Evolutionary conservation across 2,113 vertebrate species (phyloP).

Genomic region (Lethenteron reissneri): DNA sequence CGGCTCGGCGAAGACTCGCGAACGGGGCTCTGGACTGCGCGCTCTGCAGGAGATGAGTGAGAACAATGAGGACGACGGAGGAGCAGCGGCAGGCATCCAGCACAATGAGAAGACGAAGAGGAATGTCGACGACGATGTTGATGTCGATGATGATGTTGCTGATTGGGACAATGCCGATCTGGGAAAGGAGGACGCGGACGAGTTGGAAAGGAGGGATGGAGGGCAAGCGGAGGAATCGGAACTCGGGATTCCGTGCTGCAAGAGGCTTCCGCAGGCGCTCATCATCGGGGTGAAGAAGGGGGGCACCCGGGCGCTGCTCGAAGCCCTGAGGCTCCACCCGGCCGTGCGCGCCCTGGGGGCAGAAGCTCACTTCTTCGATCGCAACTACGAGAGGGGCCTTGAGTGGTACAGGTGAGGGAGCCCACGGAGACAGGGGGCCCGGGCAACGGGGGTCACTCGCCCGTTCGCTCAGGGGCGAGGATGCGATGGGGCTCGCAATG

Average conservation of each 20-base stretch:
- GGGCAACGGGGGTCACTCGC: neutral
- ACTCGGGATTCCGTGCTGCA: conserved; percentile 10
- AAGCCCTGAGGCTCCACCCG: conserved; percentile 73
- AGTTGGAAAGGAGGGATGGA: neutral
- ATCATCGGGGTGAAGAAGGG: conserved; percentile 97
- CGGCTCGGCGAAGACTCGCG: too few relatives aligned
- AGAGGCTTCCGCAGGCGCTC: conserved; percentile 77
- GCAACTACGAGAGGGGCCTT: conserved; percentile 81
- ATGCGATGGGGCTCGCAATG: neutral
- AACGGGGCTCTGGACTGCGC: too few relatives aligned
- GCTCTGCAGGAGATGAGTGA: too few relatives aligned
- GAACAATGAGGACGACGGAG: too few relatives aligned
- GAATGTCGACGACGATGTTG: neutral
- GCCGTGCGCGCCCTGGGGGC: conserved; percentile 83
- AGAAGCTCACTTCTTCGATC: conserved; percentile 94
- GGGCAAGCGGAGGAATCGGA: too few relatives aligned
- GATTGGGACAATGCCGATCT: neutral
- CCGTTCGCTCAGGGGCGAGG: too few relatives aligned
- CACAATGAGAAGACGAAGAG: too few relatives aligned
- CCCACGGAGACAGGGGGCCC: too few relatives aligned
- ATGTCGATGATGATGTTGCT: neutral
- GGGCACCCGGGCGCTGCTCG: conserved; percentile 70
- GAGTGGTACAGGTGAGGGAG: conserved; percentile 85
- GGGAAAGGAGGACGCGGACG: neutral
- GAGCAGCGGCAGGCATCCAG: too few relatives aligned